Percentiles rank a stretch among this genome's conserved stretches.
phyloP scores from a whole-genome alignment of 1,140 invertebrate genomes.

The Drosophila saltans region DNA sequence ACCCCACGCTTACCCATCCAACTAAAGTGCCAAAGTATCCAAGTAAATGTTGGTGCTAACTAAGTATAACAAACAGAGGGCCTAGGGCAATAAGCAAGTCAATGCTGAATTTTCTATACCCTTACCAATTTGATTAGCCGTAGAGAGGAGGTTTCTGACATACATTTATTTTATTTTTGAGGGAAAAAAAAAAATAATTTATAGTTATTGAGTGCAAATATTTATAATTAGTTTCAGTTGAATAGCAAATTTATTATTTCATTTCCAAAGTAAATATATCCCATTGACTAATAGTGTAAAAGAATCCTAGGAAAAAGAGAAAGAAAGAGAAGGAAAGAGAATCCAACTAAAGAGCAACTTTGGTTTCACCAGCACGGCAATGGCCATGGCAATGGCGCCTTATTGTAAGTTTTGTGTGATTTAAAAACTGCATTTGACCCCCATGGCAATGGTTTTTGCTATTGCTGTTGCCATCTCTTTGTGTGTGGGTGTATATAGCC shows the following conservation, averaged over 20 bases:
- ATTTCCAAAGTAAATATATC: not conserved
- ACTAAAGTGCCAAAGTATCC: not conserved
- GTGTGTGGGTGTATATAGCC: not conserved
- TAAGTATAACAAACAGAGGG: not conserved
- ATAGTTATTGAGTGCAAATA: too few relatives aligned
- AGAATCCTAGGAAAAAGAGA: not conserved
- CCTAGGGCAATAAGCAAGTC: not conserved
- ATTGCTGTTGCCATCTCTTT: constrained; percentile 9
- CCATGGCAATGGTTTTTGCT: constrained; percentile 25
- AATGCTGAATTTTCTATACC: not conserved
- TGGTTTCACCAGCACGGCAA: not conserved
- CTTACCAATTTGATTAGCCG: not conserved
- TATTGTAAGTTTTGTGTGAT: constrained; percentile 23
- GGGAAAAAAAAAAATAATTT: too few relatives aligned
- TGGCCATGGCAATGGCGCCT: constrained; percentile 9
- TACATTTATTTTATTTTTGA: too few relatives aligned
- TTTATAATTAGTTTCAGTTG: too few relatives aligned
- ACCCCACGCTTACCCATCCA: not conserved
- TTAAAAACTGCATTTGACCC: constrained; percentile 30
- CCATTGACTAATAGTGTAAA: not conserved
- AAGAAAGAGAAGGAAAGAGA: not conserved
- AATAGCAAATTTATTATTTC: not conserved
- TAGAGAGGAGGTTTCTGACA: too few relatives aligned
- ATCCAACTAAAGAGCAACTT: constrained; percentile 10
- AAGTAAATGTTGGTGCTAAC: not conserved